Base-by-base conservation (phyloP, 2,113 vertebrate genomes). In the Mastomys natalensis region DNA sequence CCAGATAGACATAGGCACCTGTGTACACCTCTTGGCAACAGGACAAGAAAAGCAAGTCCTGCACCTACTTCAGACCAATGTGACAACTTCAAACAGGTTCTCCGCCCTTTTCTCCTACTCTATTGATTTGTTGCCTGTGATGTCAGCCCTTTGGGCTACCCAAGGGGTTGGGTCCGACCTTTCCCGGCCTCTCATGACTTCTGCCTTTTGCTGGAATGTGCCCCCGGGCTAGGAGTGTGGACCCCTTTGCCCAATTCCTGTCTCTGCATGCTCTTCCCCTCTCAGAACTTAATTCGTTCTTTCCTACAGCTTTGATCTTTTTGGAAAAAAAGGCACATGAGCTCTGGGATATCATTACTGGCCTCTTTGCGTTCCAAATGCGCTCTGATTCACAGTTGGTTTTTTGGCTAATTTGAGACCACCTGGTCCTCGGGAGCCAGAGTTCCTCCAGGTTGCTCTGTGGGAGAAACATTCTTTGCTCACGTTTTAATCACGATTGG, bases 301-400 rank as follows among this genome's bases (percentile, higher is more conserved):
- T 16, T 3, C 72, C 68, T 43, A 17, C 9, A 68, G 34, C 93
- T 97, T 97, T 97, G 93, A 94, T 95, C 51, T 93, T 29, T 72
- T 96, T 89, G 88, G 77, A 82, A 55, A 60, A 92, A 43, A 89
- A 86, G 58, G 58, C 62, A n/a, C 21, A 17, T 13, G 45, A 60
- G 68, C 68, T 10, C 85, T 43, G n/a, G 82, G 58, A 55, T 92
- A 62, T 90, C 91, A 74, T 82, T 62, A 60, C 70, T 84, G 93
- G 92, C n/a, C 88, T 92, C 82, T 90, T 93, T 73, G 85, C 86
- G 84, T 96, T 90, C 88, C 68, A 78, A 90, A 78, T 19, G 7
- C 5, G 10, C 87, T 95, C 0, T 92, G 85, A 97, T 80, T 91
- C 22, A 7, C 78, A 88, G 90, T 76, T 96, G 90, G 66, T 74